Evolutionary conservation across 2,797 vertebrate species (phyloP).

Genomic region (Acipenser oxyrinchus): DNA sequence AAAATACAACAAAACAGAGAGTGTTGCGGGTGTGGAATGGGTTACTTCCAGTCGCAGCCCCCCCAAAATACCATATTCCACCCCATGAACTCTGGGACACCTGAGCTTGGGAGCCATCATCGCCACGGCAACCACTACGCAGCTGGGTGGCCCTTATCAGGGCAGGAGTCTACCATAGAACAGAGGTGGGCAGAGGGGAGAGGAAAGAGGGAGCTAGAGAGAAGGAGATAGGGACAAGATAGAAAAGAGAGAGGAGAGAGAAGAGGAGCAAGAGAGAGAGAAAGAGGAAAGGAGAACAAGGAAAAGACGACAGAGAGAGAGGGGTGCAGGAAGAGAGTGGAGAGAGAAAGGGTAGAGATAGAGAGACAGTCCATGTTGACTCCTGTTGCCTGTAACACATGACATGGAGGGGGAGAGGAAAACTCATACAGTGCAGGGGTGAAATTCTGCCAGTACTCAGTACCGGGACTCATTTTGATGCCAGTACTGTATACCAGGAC

Average conservation of each 20-base stretch:
- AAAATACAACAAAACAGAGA: too few species aligned
- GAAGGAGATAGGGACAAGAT: background rate
- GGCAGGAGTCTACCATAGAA: constrained; percentile 40
- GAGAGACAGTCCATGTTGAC: too few species aligned
- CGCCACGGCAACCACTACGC: constrained; percentile 48
- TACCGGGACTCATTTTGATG: too few species aligned
- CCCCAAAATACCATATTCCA: constrained; percentile 34
- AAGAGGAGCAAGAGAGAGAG: constrained; percentile 8
- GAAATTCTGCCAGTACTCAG: too few species aligned
- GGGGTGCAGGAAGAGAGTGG: too few species aligned
- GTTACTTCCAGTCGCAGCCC: background rate
- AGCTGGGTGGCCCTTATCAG: constrained; percentile 53
- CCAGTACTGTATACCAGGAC: too few species aligned
- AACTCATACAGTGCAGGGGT: too few species aligned
- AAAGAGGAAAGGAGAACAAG: background rate
- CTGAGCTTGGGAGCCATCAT: constrained; percentile 57
- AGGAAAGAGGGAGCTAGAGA: background rate
- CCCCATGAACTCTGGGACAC: constrained; percentile 46
- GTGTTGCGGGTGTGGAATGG: too few species aligned
- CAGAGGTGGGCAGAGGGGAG: constrained; percentile 19
- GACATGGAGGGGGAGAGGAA: too few species aligned
- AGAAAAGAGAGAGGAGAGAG: constrained; percentile 27
- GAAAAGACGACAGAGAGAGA: too few species aligned
- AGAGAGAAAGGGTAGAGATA: too few species aligned
- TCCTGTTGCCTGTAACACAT: too few species aligned